phyloP scores from a whole-genome alignment of 64 coral and sea anemone species.

The Montipora cactus region DNA sequence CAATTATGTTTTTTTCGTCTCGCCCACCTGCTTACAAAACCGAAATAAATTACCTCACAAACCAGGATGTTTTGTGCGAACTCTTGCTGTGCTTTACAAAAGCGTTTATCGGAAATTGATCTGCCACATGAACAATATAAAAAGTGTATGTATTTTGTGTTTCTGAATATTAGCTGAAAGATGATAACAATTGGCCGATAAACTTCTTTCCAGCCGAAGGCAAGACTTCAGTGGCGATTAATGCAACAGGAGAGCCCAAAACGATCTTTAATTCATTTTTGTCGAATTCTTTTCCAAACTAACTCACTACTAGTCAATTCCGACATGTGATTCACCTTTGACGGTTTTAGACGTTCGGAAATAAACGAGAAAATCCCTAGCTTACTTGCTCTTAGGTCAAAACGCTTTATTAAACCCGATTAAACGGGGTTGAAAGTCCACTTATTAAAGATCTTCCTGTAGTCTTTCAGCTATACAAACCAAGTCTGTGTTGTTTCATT shows the following conservation, averaged over 20 bases:
- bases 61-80: constrained; percentile 26
- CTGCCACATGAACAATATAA: constrained; percentile 40
- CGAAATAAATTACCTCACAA: constrained; percentile 23
- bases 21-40: constrained; percentile 8
- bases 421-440: background rate
- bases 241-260: background rate
- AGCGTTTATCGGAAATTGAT: constrained; percentile 63
- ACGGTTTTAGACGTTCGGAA: background rate
- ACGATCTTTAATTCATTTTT: constrained; percentile 23
- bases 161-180: constrained; percentile 25
- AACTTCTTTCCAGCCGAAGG: constrained; percentile 8
- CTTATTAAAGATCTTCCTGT: background rate
- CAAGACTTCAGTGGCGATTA: constrained; percentile 16
- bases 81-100: constrained; percentile 35
- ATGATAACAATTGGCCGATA: constrained; percentile 29
- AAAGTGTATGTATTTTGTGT: background rate
- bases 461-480: constrained; percentile 3
- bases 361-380: background rate
- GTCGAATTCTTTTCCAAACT: background rate
- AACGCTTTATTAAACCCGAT: background rate
- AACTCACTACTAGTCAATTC: background rate
- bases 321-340: background rate
- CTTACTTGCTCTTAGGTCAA: constrained; percentile 1
- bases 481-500: constrained; percentile 26
- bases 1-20: constrained; percentile 15